Base-by-base conservation (phyloP, 2,113 vertebrate genomes). In the Aegithalos caudatus region DNA sequence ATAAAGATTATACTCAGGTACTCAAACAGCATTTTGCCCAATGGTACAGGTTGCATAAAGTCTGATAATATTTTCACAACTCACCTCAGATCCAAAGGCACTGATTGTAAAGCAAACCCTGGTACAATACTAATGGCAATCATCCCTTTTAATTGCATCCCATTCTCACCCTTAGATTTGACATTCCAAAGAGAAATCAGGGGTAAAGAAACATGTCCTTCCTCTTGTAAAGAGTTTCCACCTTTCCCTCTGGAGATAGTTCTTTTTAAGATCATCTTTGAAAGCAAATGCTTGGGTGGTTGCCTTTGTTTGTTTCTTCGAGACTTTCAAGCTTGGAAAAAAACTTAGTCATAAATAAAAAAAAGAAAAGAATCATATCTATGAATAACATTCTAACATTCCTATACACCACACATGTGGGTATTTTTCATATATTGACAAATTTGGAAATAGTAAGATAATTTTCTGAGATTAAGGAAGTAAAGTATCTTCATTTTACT, bases 81-180 rank as follows among this genome's bases (percentile, higher is more conserved):
- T 50, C 10, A 82, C 19, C 51, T 90, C 50, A 23, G 24, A 92
- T 54, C 33, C 67, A 83, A 70, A 78, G 38, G 29, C 1, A 6
- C 13, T 62, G 78, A 77, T 2, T 56, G 65, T 81, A 89, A 85
- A 57, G 31, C 31, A 42, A 37, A 48, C 6, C 67, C 10, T 3
- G 33, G 14, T 62, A 11, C 2, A 3, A 28, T 22, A 23, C 4
- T 21, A 56, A 66, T 0, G 0, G 35, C 23, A 77, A 38, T 38
- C 56, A 78, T 9, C 10, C 22, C 40, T 65, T 81, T n/a, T 38
- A 14, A 86, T 16, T 66, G 35, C 37, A 86, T n/a, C 35, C 21
- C 5, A 2, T 35, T 54, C 27, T 31, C 47, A 54, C 23, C 33
- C 56, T 86, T 18, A 65, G 21, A 64, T 45, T 42, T 45, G 27